Percentiles rank a stretch among this genome's conserved stretches.
Conservation (phyloP, 2,113 vertebrate genomes). For the Morphnarchus princeps region DNA sequence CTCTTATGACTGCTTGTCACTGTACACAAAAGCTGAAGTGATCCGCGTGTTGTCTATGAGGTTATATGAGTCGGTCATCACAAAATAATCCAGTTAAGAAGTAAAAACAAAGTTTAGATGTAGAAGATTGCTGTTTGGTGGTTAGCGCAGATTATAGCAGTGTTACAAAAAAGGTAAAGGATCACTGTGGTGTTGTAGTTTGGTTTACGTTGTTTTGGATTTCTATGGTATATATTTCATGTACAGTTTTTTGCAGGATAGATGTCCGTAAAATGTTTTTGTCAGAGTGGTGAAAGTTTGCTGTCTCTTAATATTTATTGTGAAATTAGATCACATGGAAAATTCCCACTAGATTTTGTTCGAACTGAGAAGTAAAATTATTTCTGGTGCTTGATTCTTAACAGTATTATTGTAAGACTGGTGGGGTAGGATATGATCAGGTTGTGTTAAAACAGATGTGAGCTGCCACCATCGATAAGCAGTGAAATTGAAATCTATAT, state of each 20-base stretch:
- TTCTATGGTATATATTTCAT: neutral
- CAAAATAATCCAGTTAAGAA: neutral
- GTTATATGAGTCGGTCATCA: neutral
- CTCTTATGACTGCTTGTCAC: fast-evolving
- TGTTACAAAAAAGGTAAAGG: neutral
- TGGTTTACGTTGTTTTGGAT: neutral
- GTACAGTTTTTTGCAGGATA: neutral
- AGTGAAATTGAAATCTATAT: neutral
- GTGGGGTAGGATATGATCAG: neutral
- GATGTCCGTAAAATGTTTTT: neutral
- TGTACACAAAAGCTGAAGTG: neutral
- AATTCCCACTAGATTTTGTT: neutral
- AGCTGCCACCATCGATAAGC: neutral
- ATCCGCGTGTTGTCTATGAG: fast-evolving
- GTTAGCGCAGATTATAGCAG: neutral
- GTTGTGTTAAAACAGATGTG: neutral
- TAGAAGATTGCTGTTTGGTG: neutral
- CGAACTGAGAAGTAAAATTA: neutral
- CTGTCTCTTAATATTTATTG: neutral
- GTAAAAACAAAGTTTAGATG: neutral
- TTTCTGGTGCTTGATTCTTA: neutral
- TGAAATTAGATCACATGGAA: neutral
- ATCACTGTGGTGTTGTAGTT: neutral
- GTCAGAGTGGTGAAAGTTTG: neutral
- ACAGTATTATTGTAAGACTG: neutral